These are phyloP conservation scores for Chamaea fasciata DNA, from an alignment of 2,113 vertebrate species.

Conservation along the genomic window DNA sequence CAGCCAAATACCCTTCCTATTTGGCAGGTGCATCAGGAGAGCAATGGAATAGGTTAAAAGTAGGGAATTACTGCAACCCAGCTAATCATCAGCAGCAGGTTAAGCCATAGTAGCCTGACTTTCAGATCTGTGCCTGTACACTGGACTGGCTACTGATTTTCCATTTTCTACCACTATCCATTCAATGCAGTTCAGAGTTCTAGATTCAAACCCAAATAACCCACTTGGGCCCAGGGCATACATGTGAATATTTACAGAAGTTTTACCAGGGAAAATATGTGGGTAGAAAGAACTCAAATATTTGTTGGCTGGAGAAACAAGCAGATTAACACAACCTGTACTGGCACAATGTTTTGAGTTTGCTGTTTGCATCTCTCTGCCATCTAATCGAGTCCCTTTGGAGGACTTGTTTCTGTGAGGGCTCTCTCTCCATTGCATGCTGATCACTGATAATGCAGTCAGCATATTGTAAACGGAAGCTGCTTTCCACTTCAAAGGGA, in stretches of 20 bases:
- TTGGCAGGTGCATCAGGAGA: not conserved
- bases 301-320: not conserved
- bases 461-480: not conserved
- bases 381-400: not conserved
- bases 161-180: not conserved
- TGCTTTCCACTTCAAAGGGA: conserved; percentile 9
- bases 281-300: not conserved
- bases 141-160: not conserved
- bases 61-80: not conserved
- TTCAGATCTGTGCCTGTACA: not conserved
- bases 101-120: not conserved
- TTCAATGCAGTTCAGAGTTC: not conserved
- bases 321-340: not conserved
- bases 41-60: not conserved
- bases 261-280: not conserved
- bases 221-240: not conserved
- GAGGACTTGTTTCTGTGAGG: not conserved
- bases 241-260: not conserved
- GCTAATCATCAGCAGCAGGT: not conserved
- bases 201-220: not conserved
- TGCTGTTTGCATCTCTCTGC: not conserved
- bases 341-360: not conserved
- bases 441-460: not conserved
- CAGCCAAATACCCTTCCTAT: not conserved
- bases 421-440: not conserved